Evolutionary conservation across 2,888 invertebrate genomes (phyloP).

Genomic region (Limnephilus rhombicus): DNA sequence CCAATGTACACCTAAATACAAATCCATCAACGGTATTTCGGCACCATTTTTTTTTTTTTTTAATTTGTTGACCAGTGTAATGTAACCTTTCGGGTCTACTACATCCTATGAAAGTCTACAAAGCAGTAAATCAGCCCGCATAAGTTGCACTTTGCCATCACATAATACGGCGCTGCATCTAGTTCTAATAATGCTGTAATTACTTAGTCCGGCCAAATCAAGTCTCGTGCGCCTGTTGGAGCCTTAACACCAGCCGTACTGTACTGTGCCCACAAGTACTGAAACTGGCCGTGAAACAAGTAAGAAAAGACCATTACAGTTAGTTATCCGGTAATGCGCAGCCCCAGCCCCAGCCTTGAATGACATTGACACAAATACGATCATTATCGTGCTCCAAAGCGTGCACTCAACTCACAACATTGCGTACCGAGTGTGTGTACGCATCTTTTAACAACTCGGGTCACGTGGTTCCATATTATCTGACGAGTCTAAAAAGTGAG

Average conservation of each 20-base stretch:
- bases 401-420: background rate
- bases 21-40: too few relatives aligned
- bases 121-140: too few relatives aligned
- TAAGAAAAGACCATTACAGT: background rate
- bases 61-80: too few relatives aligned
- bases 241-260: background rate
- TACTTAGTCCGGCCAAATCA: background rate
- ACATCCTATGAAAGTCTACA: too few relatives aligned
- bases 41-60: too few relatives aligned
- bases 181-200: background rate
- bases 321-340: background rate
- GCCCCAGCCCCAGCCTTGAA: slow-evolving; percentile 30
- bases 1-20: too few relatives aligned
- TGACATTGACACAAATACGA: slow-evolving; percentile 50
- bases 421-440: background rate
- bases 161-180: background rate
- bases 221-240: background rate
- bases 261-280: background rate
- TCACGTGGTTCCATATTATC: too few relatives aligned
- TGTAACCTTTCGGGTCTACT: too few relatives aligned
- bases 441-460: background rate
- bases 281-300: slow-evolving; percentile 4
- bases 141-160: background rate
- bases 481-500: too few relatives aligned
- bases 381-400: background rate